phyloP scores from a whole-genome alignment of 2,113 vertebrate genomes.

The Hemibagrus wyckioides region DNA sequence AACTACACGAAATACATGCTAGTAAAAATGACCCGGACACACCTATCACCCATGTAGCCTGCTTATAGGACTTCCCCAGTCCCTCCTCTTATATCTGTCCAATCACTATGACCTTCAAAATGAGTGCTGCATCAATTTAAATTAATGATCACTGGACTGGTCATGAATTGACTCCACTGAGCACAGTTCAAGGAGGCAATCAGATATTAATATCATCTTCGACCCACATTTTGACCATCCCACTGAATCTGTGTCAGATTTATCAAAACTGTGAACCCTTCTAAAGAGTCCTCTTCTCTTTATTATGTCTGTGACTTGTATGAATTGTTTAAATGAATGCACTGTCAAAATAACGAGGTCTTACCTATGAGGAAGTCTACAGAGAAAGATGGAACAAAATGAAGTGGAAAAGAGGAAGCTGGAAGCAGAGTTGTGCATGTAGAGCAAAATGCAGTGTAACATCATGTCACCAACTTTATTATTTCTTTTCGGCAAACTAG shows the following conservation, averaged over 20 bases:
- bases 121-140: background rate
- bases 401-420: background rate
- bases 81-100: background rate
- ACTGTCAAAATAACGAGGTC: background rate
- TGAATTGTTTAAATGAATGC: background rate
- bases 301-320: background rate
- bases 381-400: conserved; percentile 2
- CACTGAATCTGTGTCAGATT: background rate
- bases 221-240: background rate
- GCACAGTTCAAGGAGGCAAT: background rate
- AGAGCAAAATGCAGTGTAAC: background rate
- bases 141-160: background rate
- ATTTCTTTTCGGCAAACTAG: background rate
- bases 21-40: background rate
- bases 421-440: background rate
- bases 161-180: background rate
- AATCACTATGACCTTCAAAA: background rate
- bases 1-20: background rate
- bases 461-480: background rate
- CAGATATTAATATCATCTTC: background rate
- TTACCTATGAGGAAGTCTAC: background rate
- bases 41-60: background rate
- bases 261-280: background rate
- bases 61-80: background rate
- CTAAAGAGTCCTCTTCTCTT: background rate